These are phyloP conservation scores for Poeciliopsis infans DNA, from an alignment of 2,797 vertebrate species.

Conservation along the genomic window DNA sequence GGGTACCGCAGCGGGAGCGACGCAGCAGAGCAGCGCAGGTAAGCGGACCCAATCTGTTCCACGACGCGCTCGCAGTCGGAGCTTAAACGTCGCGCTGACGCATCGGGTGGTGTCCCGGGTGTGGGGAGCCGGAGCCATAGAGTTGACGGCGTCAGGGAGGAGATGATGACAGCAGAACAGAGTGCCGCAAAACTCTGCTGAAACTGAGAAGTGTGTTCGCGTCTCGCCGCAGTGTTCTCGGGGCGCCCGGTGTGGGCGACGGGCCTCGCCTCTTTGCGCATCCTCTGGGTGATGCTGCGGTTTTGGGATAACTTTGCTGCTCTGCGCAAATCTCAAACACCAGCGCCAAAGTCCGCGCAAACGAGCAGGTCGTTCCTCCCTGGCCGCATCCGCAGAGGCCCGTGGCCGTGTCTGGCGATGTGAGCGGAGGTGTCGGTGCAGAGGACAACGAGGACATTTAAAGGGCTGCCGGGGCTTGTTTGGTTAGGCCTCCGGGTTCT, in stretches of 20 bases:
- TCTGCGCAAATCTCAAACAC: constrained; percentile 12
- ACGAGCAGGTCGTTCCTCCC: background rate
- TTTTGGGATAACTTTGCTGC: constrained; percentile 12
- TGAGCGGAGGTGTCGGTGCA: background rate
- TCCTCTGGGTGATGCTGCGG: constrained; percentile 9
- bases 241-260: background rate
- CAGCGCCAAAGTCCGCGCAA: background rate
- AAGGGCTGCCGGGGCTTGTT: background rate
- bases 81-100: background rate
- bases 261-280: background rate
- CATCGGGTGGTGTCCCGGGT: constrained; percentile 6
- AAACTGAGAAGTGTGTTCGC: background rate
- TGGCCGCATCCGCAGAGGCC: constrained; percentile 4
- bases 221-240: background rate
- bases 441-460: constrained; percentile 9
- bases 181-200: background rate
- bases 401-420: background rate
- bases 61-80: background rate
- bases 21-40: constrained; percentile 2
- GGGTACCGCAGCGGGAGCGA: background rate
- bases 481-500: background rate
- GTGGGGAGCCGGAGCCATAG: background rate
- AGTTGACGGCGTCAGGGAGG: background rate
- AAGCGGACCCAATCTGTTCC: background rate
- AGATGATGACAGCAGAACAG: background rate